phyloP scores from a whole-genome alignment of 2,888 invertebrate genomes.

The Proisotoma minuta region DNA sequence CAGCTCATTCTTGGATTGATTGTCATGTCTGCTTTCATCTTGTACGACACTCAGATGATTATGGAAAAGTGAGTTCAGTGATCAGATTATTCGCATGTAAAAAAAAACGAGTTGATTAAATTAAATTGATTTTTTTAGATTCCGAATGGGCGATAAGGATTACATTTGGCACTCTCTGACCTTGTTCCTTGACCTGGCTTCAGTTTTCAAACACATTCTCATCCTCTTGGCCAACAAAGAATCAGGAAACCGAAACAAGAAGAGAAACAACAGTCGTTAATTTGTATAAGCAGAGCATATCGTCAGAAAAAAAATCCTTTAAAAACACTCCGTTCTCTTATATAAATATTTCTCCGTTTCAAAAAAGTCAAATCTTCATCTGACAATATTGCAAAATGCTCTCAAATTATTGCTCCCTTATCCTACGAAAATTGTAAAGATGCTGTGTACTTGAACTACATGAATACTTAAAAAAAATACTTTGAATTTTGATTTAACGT shows the following conservation, averaged over 20 bases:
- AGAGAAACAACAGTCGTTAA: conserved; percentile 35
- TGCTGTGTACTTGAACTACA: too few relatives aligned
- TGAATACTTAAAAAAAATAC: too few relatives aligned
- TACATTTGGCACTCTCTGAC: conserved; percentile 86
- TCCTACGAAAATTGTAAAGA: too few relatives aligned
- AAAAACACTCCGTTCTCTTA: background rate
- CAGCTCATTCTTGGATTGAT: conserved; percentile 83
- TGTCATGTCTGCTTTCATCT: conserved; percentile 89
- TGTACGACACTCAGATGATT: conserved; percentile 96
- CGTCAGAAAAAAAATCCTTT: background rate
- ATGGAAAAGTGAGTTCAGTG: too few relatives aligned
- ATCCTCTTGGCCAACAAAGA: conserved; percentile 85
- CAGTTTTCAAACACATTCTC: conserved; percentile 85
- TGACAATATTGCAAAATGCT: too few relatives aligned
- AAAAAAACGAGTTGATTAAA: too few relatives aligned
- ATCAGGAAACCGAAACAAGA: conserved; percentile 26
- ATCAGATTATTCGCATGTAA: too few relatives aligned
- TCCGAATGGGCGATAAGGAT: conserved; percentile 80
- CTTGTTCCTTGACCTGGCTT: conserved; percentile 90
- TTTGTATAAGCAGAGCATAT: background rate
- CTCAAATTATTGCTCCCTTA: too few relatives aligned
- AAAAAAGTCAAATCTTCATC: too few relatives aligned
- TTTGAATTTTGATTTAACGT: too few relatives aligned
- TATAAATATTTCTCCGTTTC: too few relatives aligned
- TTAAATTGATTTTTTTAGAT: too few relatives aligned